These are phyloP conservation scores for Gobius niger DNA, from an alignment of 2,113 vertebrate species.

Conservation along the genomic window DNA sequence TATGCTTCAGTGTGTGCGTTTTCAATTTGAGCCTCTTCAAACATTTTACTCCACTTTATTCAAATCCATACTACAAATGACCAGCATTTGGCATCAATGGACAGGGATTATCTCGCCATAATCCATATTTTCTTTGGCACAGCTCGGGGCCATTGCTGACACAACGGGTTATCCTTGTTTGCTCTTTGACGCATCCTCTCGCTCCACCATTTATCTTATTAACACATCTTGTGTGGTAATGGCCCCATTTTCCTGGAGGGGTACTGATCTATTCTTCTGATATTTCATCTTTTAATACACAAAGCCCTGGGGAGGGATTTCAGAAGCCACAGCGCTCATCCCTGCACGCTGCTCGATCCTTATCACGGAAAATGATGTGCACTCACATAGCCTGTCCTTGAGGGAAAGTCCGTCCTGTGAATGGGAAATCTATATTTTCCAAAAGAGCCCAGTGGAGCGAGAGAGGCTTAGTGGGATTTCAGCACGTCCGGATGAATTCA, in stretches of 20 bases:
- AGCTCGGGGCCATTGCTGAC: slow-evolving; percentile 11
- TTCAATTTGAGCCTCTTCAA: no score
- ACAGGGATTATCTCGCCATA: neutral
- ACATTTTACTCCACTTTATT: no score
- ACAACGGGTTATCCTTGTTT: neutral
- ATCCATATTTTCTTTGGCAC: slow-evolving; percentile 6
- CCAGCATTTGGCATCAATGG: no score
- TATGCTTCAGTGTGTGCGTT: no score
- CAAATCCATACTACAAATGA: no score
- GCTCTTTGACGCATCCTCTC: neutral
- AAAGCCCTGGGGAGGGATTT: slow-evolving; percentile 33
- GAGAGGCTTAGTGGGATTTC: neutral
- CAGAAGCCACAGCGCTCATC: slow-evolving; percentile 12
- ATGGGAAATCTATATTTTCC: slow-evolving; percentile 13
- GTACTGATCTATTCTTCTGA: slow-evolving; percentile 36
- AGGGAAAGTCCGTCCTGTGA: slow-evolving; percentile 12
- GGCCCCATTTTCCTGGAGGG: neutral
- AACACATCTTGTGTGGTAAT: slow-evolving; percentile 12
- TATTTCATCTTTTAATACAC: slow-evolving; percentile 48
- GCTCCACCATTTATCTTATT: slow-evolving; percentile 7
- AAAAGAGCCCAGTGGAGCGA: neutral
- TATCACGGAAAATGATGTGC: slow-evolving; percentile 14
- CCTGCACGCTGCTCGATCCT: slow-evolving; percentile 22
- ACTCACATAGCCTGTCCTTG: slow-evolving; percentile 28
- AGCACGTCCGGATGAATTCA: slow-evolving; percentile 2